Evolutionary conservation across 2,888 invertebrate genomes (phyloP), one percentile per base, ranked within the genome.

Genomic region (Onchidella celtica): DNA sequence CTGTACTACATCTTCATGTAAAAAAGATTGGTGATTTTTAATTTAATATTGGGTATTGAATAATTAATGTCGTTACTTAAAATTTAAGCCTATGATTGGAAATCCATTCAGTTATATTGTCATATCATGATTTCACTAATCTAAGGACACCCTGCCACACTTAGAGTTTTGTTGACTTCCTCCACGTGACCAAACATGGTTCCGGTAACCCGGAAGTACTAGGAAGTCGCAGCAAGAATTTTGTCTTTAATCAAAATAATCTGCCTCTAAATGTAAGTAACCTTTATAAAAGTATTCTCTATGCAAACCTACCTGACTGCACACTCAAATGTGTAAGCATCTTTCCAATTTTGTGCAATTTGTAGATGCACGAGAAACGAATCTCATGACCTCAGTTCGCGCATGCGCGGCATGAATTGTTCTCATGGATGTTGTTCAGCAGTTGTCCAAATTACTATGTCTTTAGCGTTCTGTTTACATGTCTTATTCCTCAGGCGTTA

Each of bases 381-480:
- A 32, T 21, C 14, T 6, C 3, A 24, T 82, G 72, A 80, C 81
- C 83, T 32, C 36, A 47, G 72, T 82, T 82, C 82, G 86, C 88
- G 88, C 88, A 88, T 86, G 88, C 85, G 84, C 84, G 14, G n/a
- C 29, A 36, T 59, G 38, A 72, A 27, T 69, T 65, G 79, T 59
- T 70, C 70, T 79, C 73, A 73, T 79, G 73, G 79, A 65, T 79
- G 70, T 36, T 68, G 77, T 61, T 72, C 38, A 80, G 68, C 66
- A 80, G 80, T 73, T 74, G 80, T 66, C 24, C 14, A 68, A 59
- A 80, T 27, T 34, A 40, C 36, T 32, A 38, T 74, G 24, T 38
- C 24, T 74, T 74, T 59, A 57, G 73, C 27, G 11, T 65, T 63
- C 36, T 68, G 61, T 78, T 77, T 59, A 34, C 68, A 38, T 78